Percentiles rank a stretch among this genome's conserved stretches.
Evolutionary conservation across 2,888 invertebrate species (phyloP).

Genomic region (Drosophila quasianomalipes): DNA sequence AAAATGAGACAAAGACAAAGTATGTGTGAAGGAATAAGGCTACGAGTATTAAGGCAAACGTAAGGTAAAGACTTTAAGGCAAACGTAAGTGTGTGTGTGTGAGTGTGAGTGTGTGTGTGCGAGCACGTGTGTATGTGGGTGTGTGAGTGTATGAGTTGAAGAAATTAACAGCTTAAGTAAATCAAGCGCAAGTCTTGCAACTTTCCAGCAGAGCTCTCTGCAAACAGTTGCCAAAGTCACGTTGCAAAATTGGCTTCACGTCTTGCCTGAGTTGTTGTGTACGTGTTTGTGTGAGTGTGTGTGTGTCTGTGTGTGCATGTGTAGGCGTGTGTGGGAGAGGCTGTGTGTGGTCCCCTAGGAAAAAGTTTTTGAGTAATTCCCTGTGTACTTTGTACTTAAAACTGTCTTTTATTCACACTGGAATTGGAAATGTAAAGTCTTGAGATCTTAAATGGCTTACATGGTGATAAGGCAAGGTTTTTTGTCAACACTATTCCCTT

Average conservation of each 20-base stretch:
- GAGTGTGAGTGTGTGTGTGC: conserved; percentile 10
- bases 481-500: neutral
- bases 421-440: conserved; percentile 7
- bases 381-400: conserved; percentile 20
- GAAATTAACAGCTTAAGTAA: conserved; percentile 59
- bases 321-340: neutral
- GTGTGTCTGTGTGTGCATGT: neutral
- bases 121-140: conserved; percentile 11
- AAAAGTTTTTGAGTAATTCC: conserved; percentile 27
- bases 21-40: conserved; percentile 29
- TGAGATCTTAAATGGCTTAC: conserved; percentile 1
- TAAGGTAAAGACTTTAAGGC: conserved; percentile 39
- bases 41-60: conserved; percentile 47
- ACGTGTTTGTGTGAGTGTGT: conserved; percentile 3
- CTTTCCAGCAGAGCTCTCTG: conserved; percentile 29
- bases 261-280: conserved; percentile 12
- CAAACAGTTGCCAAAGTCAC: conserved; percentile 50
- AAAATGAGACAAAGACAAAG: conserved; percentile 20
- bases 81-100: conserved; percentile 12
- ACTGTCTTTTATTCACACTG: conserved; percentile 7
- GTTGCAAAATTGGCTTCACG: conserved; percentile 47
- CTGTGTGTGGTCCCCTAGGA: conserved; percentile 8
- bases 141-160: conserved; percentile 26
- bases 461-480: conserved; percentile 5
- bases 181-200: conserved; percentile 54